These are phyloP conservation scores for Drosophila birchii DNA, from an alignment of 2,888 invertebrate species.

Conservation along the genomic window DNA sequence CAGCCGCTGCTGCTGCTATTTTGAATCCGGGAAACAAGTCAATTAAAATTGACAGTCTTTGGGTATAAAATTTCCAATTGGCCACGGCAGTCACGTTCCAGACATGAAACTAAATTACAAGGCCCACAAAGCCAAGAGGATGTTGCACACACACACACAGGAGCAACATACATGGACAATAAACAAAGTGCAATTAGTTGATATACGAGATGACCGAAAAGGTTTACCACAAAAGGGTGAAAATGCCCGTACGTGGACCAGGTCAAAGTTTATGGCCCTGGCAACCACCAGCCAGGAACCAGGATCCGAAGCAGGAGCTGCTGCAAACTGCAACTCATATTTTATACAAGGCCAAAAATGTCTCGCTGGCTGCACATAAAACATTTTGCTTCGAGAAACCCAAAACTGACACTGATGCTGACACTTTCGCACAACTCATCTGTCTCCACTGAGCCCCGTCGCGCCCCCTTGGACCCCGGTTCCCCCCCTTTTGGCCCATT, in stretches of 20 bases:
- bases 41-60: conserved; percentile 50
- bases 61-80: conserved; percentile 37
- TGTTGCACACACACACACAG: conserved; percentile 1
- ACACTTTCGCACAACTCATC: conserved; percentile 59
- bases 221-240: conserved; percentile 12
- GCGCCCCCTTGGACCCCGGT: background rate
- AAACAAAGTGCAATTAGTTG: conserved; percentile 54
- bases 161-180: conserved; percentile 2
- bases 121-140: conserved; percentile 21
- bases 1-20: conserved; percentile 14
- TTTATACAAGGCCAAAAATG: conserved; percentile 45
- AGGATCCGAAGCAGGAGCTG: background rate
- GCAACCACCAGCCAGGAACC: background rate
- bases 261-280: conserved; percentile 47
- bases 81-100: conserved; percentile 25
- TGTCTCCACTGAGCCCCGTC: conserved; percentile 18
- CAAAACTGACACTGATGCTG: conserved; percentile 59
- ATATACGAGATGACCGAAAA: conserved; percentile 41
- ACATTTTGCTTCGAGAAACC: conserved; percentile 47
- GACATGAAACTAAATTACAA: conserved; percentile 45
- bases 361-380: conserved; percentile 45
- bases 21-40: conserved; percentile 32
- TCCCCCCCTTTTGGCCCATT: conserved; percentile 19
- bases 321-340: conserved; percentile 46
- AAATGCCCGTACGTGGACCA: conserved; percentile 28